Percentiles rank a stretch among this genome's conserved stretches.
Evolutionary conservation across 2,797 vertebrate genomes (phyloP).

Genomic region (Cynopterus sphinx): DNA sequence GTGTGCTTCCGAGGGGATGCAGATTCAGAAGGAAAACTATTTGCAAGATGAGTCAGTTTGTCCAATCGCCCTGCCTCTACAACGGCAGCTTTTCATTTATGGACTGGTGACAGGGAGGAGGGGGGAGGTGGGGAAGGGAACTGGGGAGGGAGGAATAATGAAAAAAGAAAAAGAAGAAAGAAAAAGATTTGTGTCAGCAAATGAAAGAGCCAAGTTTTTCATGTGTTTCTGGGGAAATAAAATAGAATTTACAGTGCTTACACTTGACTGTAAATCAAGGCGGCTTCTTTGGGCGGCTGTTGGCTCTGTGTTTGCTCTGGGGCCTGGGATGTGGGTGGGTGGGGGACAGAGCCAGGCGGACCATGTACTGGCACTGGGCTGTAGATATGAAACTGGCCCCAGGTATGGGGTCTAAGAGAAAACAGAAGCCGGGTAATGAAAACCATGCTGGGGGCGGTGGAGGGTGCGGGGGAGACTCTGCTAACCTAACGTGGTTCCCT

Average conservation of each 20-base stretch:
- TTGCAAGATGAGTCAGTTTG: slow-evolving; percentile 72
- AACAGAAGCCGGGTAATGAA: neutral
- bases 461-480: neutral
- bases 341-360: neutral
- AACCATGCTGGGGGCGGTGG: neutral
- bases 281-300: neutral
- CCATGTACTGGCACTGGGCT: neutral
- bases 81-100: slow-evolving; percentile 16
- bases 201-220: slow-evolving; percentile 47
- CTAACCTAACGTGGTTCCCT: neutral
- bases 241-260: neutral
- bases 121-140: slow-evolving; percentile 39
- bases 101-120: neutral
- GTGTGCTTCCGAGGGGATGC: neutral
- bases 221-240: slow-evolving; percentile 60
- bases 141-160: neutral
- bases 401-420: neutral
- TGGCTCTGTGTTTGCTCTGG: neutral
- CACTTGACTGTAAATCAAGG: neutral
- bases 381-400: neutral
- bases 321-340: neutral
- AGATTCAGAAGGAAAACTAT: slow-evolving; percentile 23
- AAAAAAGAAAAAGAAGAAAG: neutral
- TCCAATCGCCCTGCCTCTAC: slow-evolving; percentile 53
- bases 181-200: slow-evolving; percentile 54